Base-by-base conservation (phyloP, 2,113 vertebrate species). In the Anthoscopus minutus region DNA sequence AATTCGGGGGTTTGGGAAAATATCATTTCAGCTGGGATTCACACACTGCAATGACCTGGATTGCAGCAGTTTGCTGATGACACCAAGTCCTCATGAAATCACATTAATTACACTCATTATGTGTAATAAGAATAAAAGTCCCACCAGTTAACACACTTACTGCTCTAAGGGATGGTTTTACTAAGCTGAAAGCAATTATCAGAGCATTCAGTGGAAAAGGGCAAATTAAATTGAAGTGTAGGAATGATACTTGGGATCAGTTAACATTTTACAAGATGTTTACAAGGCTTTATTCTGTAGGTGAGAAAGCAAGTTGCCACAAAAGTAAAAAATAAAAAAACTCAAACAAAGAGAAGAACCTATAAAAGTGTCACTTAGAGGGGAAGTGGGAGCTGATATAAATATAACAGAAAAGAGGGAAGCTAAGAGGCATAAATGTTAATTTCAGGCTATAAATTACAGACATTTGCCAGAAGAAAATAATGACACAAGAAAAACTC, bases 391-490 rank as follows among this genome's bases (percentile, higher is more conserved):
- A 90, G 56, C 51, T 79, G 88, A 56, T 92, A 94, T 93, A 96
- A 96, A 96, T 93, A 96, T 37, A 88, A 93, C 78, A 89, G 92
- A 94, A 96, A 96, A 96, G 90, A 93, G 93, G 95, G 95, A 97
- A 96, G 92, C 95, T 96, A 92, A 67, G 82, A 89, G 56, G 57
- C 92, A 93, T 94, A 94, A 97, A 95, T 95, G 95, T 94, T 94
- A 89, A 97, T 95, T 93, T 88, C 76, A 67, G 85, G 90, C 93
- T 93, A 96, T 95, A 96, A 97, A 97, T 96, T 97, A 96, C 62
- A 81, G 48, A 72, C 85, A 94, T 92, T 94, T 81, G 86, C 94
- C 82, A 90, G 64, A 74, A 86, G 72, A 97, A 93, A 94, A 93
- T 86, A 96, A 96, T 56, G 71, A 90, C 89, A 81, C 67, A 77